A percentile compares a stretch with the other conserved stretches of the same genome.
phyloP scores from a whole-genome alignment of 2,888 invertebrate genomes.

The Drosophila tanythrix region DNA sequence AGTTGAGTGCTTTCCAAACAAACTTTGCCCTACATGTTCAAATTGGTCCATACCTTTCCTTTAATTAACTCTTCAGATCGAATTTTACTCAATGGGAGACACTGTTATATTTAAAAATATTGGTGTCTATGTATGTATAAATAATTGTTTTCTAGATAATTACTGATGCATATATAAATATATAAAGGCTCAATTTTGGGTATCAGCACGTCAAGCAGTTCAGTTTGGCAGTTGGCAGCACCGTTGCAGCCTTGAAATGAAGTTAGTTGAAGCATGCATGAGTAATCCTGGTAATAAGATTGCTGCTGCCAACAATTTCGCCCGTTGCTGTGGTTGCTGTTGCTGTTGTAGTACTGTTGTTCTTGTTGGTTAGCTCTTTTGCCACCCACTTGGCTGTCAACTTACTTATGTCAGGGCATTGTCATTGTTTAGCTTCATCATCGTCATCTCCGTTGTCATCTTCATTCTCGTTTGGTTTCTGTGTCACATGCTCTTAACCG shows the following conservation, averaged over 20 bases:
- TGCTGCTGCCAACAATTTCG: conserved; percentile 9
- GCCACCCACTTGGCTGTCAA: conserved; percentile 30
- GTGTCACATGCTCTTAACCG: conserved; percentile 49
- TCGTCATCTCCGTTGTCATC: conserved; percentile 3
- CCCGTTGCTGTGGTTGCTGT: background rate
- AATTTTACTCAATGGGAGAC: background rate
- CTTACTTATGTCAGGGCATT: conserved; percentile 40
- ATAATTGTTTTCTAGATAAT: conserved; percentile 34
- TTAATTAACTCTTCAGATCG: background rate
- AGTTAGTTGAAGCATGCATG: conserved; percentile 37
- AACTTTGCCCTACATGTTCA: background rate
- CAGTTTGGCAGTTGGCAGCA: conserved; percentile 14
- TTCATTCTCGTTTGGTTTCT: conserved; percentile 21
- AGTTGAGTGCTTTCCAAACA: background rate
- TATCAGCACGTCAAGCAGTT: conserved; percentile 13
- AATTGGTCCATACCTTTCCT: background rate
- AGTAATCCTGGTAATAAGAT: conserved; percentile 30
- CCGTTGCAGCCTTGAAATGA: conserved; percentile 13
- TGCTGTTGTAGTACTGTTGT: conserved; percentile 7
- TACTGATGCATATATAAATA: conserved; percentile 49
- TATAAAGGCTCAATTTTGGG: conserved; percentile 18
- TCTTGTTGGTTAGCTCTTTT: conserved; percentile 1
- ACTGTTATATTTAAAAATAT: background rate
- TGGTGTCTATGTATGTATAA: no score
- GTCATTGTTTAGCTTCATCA: conserved; percentile 43